Percentiles rank a stretch among this genome's conserved stretches.
These are phyloP conservation scores for Poecilia wingei DNA, from an alignment of 2,797 vertebrate species.

Conservation along the genomic window DNA sequence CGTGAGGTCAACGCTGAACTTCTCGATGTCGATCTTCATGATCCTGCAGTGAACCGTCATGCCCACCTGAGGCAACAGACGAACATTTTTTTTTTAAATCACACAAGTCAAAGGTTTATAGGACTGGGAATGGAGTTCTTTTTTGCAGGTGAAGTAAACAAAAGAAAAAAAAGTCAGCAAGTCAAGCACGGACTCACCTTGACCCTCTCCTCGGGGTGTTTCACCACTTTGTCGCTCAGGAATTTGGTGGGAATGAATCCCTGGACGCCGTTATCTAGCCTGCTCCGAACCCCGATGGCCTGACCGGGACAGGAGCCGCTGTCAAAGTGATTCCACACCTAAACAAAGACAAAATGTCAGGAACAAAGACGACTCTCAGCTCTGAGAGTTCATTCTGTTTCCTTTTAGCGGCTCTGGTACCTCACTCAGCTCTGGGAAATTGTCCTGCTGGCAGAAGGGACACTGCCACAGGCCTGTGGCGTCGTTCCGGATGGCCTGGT, in stretches of 20 bases:
- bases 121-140: neutral
- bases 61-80: constrained; percentile 83
- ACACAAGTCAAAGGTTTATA: neutral
- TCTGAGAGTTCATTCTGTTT: neutral
- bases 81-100: neutral
- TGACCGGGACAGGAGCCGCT: constrained; percentile 98
- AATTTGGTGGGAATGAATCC: constrained; percentile 99
- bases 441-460: constrained; percentile 99
- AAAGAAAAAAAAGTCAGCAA: neutral
- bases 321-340: constrained; percentile 99
- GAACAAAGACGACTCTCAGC: neutral
- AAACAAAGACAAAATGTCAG: constrained; percentile 18
- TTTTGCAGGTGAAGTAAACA: neutral
- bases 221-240: constrained; percentile 97
- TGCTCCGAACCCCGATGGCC: constrained; percentile 94
- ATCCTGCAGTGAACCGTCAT: constrained; percentile 99
- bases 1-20: constrained; percentile 97
- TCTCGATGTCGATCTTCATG: constrained; percentile 99
- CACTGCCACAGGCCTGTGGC: constrained; percentile 97
- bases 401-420: constrained; percentile 61
- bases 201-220: constrained; percentile 96
- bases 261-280: constrained; percentile 95
- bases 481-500: constrained; percentile 97
- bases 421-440: constrained; percentile 98
- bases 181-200: constrained; percentile 83